Evolutionary conservation across 2,113 vertebrate species (phyloP), one percentile per base, ranked within the genome.

Genomic region (Cephalopterus ornatus): DNA sequence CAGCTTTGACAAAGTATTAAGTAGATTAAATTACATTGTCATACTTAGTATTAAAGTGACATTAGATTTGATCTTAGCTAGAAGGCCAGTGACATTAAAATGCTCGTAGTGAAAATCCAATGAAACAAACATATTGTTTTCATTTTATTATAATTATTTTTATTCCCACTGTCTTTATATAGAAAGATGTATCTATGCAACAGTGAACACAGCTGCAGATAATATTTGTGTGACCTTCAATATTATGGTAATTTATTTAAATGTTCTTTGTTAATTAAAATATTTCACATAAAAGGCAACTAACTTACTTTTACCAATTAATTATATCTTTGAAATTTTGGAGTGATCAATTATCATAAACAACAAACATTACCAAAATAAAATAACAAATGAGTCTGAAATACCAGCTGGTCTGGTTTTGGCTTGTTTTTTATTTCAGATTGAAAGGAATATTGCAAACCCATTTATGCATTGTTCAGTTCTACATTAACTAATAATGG

Each of bases 241-340:
- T 96, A 95, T 96, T 97, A 98, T 98, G 97, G 78, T 98, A 98
- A 98, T 98, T 97, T 97, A 98, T 98, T 98, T 97, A 98, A 98
- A 98, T 98, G 59, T 95, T 94, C 62, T 97, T 97, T 96, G 96
- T 97, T 98, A 98, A 98, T 98, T 98, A 98, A 96, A 96, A 93
- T 96, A 97, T 97, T 98, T 97, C 93, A 96, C 94, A 97, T 96
- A 94, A 93, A 96, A 98, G 79, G 81, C 77, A 85, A 76, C 88
- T 86, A 97, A 97, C 97, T 98, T 96, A 97, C 68, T 97, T 95
- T 94, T 96, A 94, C 96, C 94, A 96, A 97, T 98, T 98, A 98
- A 97, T 90, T 97, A 97, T 97, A 95, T 96, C 95, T 94, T 93
- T 96, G 94, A 98, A 97, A 96, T 97, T 97, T 97, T 97, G 82